Evolutionary conservation across 1,140 invertebrate genomes (phyloP).

Genomic region (Pseudobourletiella spinata): DNA sequence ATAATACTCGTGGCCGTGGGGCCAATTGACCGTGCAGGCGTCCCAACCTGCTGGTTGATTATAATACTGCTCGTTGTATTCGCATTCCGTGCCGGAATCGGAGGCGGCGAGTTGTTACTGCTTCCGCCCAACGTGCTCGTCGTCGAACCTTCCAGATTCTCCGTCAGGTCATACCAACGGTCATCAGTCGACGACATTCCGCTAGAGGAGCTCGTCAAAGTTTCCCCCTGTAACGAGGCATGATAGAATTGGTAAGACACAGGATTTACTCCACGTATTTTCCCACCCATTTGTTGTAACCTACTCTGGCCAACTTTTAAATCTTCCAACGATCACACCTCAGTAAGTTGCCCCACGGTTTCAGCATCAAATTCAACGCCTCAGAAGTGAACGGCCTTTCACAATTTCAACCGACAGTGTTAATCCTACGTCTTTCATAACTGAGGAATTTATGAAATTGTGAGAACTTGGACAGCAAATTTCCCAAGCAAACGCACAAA

Average conservation of each 20-base stretch:
- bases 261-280: too few relatives aligned
- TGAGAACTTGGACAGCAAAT: too few relatives aligned
- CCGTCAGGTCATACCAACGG: conserved; percentile 54
- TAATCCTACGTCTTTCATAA: too few relatives aligned
- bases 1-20: not conserved
- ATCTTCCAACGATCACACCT: not conserved
- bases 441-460: too few relatives aligned
- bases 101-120: conserved; percentile 44
- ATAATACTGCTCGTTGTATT: conserved; percentile 12
- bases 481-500: too few relatives aligned
- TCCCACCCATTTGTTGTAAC: too few relatives aligned
- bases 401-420: too few relatives aligned
- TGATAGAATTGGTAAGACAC: not conserved
- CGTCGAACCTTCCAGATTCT: conserved; percentile 36
- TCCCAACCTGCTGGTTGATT: not conserved
- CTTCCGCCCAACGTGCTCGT: conserved; percentile 1
- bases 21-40: not conserved
- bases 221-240: conserved; percentile 40
- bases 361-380: too few relatives aligned
- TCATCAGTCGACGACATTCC: conserved; percentile 56
- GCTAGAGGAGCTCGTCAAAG: conserved; percentile 54
- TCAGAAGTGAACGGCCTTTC: too few relatives aligned
- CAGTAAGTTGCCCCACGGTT: too few relatives aligned
- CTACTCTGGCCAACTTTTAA: not conserved
- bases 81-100: conserved; percentile 43